These are phyloP conservation scores for Achlya flavicornis DNA, from an alignment of 2,888 invertebrate genomes.

Conservation along the genomic window DNA sequence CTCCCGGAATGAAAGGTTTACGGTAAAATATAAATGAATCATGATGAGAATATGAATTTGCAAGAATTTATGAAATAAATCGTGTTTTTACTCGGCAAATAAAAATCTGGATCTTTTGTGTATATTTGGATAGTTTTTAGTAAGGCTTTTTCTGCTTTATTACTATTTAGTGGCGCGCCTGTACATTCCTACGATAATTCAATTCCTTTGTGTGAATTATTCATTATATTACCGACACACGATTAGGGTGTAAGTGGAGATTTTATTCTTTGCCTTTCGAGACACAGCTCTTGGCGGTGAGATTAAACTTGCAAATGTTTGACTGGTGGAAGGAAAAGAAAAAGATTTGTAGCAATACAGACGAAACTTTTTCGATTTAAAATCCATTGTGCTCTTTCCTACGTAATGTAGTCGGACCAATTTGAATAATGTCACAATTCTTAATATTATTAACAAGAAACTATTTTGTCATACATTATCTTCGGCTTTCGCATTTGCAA, in stretches of 20 bases:
- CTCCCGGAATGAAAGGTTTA: not conserved
- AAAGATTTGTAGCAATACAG: not conserved
- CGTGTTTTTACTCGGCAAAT: not conserved
- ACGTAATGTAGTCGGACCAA: not conserved
- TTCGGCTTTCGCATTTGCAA: too few species aligned
- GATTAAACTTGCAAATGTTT: constrained; percentile 42
- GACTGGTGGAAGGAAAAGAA: constrained; percentile 1
- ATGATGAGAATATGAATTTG: not conserved
- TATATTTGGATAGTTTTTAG: not conserved
- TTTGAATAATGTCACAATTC: not conserved
- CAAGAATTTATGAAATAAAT: not conserved
- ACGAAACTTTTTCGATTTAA: constrained; percentile 7
- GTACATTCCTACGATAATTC: constrained; percentile 42
- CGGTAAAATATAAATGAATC: not conserved
- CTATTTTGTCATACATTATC: too few species aligned
- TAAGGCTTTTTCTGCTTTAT: not conserved
- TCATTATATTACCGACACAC: constrained; percentile 47
- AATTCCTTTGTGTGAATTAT: constrained; percentile 57
- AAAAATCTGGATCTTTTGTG: not conserved
- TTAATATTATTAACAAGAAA: too few species aligned
- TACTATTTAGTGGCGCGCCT: not conserved
- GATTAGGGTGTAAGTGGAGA: constrained; percentile 53
- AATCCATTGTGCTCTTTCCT: constrained; percentile 1
- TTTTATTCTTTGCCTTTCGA: constrained; percentile 36
- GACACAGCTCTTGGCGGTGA: not conserved